phyloP scores from a whole-genome alignment of 2,888 invertebrate species.

The Chirona hameri region DNA sequence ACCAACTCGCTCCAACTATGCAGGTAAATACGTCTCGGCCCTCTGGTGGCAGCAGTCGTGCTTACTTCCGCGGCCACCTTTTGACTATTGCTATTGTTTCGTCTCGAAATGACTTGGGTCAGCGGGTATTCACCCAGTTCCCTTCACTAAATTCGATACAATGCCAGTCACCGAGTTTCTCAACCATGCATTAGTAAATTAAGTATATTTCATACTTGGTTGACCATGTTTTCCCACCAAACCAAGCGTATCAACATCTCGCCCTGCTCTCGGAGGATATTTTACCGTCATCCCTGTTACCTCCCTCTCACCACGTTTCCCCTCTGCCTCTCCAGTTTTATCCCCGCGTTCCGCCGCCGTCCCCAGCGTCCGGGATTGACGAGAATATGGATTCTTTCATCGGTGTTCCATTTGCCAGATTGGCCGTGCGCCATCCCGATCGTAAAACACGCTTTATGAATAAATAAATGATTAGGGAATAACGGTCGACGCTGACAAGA shows the following conservation, averaged over 20 bases:
- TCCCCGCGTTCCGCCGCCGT: neutral
- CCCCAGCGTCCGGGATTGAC: neutral
- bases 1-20: neutral
- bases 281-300: neutral
- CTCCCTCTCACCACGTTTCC: neutral
- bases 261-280: neutral
- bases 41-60: neutral
- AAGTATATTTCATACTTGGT: neutral
- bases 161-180: neutral
- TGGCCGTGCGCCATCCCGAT: neutral
- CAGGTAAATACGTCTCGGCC: neutral
- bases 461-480: constrained; percentile 29
- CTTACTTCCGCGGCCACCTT: neutral
- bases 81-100: neutral
- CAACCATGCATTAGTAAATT: neutral
- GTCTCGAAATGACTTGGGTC: neutral
- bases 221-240: no score
- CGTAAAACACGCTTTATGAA: constrained; percentile 28
- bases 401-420: constrained; percentile 9
- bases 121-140: no score
- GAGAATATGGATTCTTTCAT: constrained; percentile 24
- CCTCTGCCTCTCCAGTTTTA: neutral
- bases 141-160: no score
- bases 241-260: no score
- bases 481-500: neutral